Conservation (phyloP, 2,888 invertebrate species). For the Brachypalpus laphriformis region DNA sequence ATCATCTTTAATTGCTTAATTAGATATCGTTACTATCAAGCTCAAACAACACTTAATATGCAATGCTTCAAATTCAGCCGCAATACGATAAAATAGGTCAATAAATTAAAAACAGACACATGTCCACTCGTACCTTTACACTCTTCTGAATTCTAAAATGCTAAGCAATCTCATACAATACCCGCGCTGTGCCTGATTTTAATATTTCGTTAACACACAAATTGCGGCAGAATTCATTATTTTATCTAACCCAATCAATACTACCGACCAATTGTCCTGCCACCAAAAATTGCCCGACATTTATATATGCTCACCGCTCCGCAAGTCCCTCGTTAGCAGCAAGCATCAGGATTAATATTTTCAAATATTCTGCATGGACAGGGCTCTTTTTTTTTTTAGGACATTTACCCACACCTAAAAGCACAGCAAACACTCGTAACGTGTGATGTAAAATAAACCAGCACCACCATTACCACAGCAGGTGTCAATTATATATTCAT, state of each 20-base stretch:
- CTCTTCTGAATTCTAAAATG: slow-evolving; percentile 33
- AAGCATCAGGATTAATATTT: slow-evolving; percentile 38
- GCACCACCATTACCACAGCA: slow-evolving; percentile 51
- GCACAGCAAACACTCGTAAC: slow-evolving; percentile 4
- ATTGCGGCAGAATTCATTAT: slow-evolving; percentile 71
- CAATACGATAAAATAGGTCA: slow-evolving; percentile 22
- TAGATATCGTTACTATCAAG: not conserved
- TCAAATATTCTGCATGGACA: slow-evolving; percentile 10
- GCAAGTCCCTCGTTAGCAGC: slow-evolving; percentile 6
- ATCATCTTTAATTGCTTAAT: not conserved
- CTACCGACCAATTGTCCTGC: slow-evolving; percentile 44
- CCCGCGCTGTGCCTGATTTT: slow-evolving; percentile 42
- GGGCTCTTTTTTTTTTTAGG: not conserved
- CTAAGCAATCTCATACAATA: slow-evolving; percentile 43
- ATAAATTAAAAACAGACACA: not conserved
- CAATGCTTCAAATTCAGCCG: not conserved
- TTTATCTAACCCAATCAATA: slow-evolving; percentile 70
- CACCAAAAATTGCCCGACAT: slow-evolving; percentile 31
- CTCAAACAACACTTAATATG: not conserved
- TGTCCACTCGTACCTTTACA: not conserved
- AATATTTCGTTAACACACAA: slow-evolving; percentile 66
- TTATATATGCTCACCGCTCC: not conserved
- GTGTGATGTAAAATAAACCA: slow-evolving; percentile 29
- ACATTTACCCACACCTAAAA: not conserved
- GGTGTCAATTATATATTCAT: slow-evolving; percentile 74